Percentiles rank a stretch among this genome's conserved stretches.
These are phyloP conservation scores for Deroplatys truncata DNA, from an alignment of 2,888 invertebrate species.

Conservation along the genomic window DNA sequence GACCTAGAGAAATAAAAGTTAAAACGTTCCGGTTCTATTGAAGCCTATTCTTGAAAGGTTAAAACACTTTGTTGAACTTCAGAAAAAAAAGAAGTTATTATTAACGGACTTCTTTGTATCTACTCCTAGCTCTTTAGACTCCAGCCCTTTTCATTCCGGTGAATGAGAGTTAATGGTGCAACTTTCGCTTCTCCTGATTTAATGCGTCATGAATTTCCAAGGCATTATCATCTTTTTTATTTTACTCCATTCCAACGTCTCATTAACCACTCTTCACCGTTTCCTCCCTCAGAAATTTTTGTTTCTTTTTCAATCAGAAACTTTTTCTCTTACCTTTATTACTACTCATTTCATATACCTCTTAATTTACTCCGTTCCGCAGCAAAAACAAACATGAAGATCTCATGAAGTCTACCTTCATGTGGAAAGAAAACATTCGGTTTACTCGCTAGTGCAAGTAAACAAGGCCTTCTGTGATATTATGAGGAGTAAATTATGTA, in stretches of 20 bases:
- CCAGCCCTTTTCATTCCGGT: background rate
- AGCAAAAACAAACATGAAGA: background rate
- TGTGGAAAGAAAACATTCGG: too few relatives aligned
- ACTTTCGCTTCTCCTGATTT: background rate
- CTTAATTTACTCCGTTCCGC: background rate
- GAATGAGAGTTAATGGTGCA: constrained; percentile 8
- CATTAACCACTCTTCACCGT: background rate
- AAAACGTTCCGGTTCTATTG: background rate
- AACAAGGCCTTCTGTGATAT: too few relatives aligned
- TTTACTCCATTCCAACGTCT: background rate
- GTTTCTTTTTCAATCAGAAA: background rate
- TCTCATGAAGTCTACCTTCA: background rate
- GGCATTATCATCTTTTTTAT: background rate
- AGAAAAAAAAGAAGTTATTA: background rate
- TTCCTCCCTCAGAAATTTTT: background rate
- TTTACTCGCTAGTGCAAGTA: too few relatives aligned
- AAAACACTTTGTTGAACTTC: too few relatives aligned
- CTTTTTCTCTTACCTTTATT: background rate
- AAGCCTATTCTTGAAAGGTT: background rate
- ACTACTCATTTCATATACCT: background rate
- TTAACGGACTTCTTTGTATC: background rate
- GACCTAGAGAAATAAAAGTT: background rate
- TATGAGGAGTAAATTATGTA: too few relatives aligned
- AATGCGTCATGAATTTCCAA: constrained; percentile 1
- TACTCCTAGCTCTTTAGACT: background rate